Conservation (phyloP, 2,888 invertebrate species). For the Exocentrus adspersus region DNA sequence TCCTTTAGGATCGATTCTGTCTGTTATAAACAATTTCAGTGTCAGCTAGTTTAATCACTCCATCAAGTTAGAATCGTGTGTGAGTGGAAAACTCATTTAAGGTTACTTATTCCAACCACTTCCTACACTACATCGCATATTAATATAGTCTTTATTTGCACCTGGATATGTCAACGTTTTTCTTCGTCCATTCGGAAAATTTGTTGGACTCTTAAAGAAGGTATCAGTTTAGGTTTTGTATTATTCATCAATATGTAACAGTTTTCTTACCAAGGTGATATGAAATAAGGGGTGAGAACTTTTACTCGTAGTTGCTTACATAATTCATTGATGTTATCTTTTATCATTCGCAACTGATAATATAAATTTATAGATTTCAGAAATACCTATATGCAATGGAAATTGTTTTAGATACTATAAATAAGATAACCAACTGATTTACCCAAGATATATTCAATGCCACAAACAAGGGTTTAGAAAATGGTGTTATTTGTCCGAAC, state of each 20-base stretch:
- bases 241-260: background rate
- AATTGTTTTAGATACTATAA: no score
- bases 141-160: slow-evolving; percentile 43
- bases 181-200: background rate
- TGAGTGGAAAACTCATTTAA: slow-evolving; percentile 52
- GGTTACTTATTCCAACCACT: slow-evolving; percentile 54
- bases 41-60: background rate
- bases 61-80: slow-evolving; percentile 35
- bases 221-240: background rate
- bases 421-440: no score
- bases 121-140: slow-evolving; percentile 53
- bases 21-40: background rate
- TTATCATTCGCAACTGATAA: no score
- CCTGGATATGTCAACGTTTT: slow-evolving; percentile 36
- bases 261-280: no score
- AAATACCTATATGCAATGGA: no score
- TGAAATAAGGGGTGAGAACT: background rate
- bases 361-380: no score
- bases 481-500: background rate
- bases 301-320: background rate
- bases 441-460: background rate
- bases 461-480: no score
- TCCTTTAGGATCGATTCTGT: no score
- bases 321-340: no score
- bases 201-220: slow-evolving; percentile 1